A percentile compares a stretch with the other conserved stretches of the same genome.
Evolutionary conservation across 2,113 vertebrate genomes (phyloP).

Genomic region (Nanorana parkeri): DNA sequence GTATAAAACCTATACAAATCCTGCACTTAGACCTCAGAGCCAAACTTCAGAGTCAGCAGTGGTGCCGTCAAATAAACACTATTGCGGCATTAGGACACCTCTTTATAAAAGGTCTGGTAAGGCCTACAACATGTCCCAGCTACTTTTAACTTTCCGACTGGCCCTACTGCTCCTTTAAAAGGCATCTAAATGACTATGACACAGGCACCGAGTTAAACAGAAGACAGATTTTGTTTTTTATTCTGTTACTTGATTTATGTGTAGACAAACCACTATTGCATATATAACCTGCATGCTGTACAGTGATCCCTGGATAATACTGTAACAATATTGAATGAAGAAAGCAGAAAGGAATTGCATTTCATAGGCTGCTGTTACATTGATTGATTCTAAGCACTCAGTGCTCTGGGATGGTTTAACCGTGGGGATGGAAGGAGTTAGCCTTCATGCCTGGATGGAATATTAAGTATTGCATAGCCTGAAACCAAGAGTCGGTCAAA

Average conservation of each 20-base stretch:
- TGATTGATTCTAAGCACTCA: slow-evolving; percentile 42
- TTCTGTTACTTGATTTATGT: slow-evolving; percentile 19
- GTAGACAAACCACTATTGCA: not conserved
- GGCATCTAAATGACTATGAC: no score
- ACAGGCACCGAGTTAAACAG: no score
- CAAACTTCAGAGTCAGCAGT: no score
- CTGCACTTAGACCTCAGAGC: no score
- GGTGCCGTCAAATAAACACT: no score
- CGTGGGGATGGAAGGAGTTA: not conserved
- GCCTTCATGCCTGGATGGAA: not conserved
- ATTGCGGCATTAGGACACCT: no score
- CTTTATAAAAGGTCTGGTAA: no score
- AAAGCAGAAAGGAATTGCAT: slow-evolving; percentile 27
- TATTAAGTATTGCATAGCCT: not conserved
- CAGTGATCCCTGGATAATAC: slow-evolving; percentile 12
- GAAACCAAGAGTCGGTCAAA: not conserved
- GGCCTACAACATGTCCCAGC: no score
- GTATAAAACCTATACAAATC: no score
- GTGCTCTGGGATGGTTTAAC: slow-evolving; percentile 21
- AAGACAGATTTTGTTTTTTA: not conserved
- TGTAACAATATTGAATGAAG: slow-evolving; percentile 30
- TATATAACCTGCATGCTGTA: slow-evolving; percentile 27
- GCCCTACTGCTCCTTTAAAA: no score
- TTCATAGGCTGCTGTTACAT: slow-evolving; percentile 30
- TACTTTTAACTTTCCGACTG: no score